A percentile compares a stretch with the other conserved stretches of the same genome.
phyloP scores from a whole-genome alignment of 2,888 invertebrate genomes.

The Drosophila prostipennis region DNA sequence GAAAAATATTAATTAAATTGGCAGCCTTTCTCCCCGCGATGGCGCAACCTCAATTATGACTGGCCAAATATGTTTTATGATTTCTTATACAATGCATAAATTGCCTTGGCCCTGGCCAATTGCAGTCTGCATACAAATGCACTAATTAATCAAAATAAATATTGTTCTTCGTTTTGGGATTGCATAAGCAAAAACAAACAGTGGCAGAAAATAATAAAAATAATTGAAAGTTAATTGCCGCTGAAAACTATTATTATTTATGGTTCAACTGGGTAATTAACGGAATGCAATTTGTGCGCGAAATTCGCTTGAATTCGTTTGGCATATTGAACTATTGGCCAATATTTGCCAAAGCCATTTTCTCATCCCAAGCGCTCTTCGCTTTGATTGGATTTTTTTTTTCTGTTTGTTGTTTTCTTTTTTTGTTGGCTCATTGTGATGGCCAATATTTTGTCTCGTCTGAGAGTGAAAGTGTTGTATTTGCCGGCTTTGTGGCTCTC shows the following conservation, averaged over 20 bases:
- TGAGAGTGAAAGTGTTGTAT: constrained; percentile 70
- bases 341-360: constrained; percentile 32
- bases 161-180: constrained; percentile 27
- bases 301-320: constrained; percentile 41
- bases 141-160: constrained; percentile 52
- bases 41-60: constrained; percentile 41
- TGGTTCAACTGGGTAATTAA: constrained; percentile 21
- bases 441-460: constrained; percentile 30
- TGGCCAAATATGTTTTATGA: constrained; percentile 29
- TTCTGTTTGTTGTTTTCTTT: constrained; percentile 4
- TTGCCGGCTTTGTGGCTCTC: constrained; percentile 57
- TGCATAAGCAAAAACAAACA: constrained; percentile 27
- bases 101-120: constrained; percentile 43
- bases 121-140: constrained; percentile 70
- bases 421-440: constrained; percentile 32
- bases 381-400: constrained; percentile 2
- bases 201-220: constrained; percentile 13
- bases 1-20: constrained; percentile 35
- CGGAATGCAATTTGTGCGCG: constrained; percentile 25
- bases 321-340: constrained; percentile 52
- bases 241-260: constrained; percentile 15
- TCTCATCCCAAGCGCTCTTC: constrained; percentile 9
- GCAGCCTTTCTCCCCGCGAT: constrained; percentile 41
- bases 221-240: constrained; percentile 25
- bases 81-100: constrained; percentile 35